These are phyloP conservation scores for Cistogaster globosa DNA, from an alignment of 2,888 invertebrate species.

Conservation along the genomic window DNA sequence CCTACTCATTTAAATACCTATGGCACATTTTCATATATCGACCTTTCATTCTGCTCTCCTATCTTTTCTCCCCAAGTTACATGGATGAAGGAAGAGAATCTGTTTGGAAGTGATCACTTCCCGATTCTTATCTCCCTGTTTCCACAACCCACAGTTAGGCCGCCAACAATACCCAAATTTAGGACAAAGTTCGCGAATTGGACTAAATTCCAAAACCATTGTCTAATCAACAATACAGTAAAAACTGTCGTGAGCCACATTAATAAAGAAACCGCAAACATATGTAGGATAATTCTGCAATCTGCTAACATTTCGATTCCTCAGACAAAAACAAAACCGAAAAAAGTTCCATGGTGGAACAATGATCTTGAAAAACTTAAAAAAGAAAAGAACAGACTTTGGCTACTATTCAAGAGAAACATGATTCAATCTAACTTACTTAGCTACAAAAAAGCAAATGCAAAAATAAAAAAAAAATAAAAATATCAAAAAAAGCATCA, in stretches of 20 bases:
- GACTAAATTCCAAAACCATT: neutral
- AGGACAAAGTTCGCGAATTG: neutral
- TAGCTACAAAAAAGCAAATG: neutral
- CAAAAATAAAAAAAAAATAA: neutral
- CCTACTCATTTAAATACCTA: slow-evolving; percentile 69
- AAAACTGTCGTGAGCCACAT: slow-evolving; percentile 19
- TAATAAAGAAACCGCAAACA: slow-evolving; percentile 22
- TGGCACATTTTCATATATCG: slow-evolving; percentile 67
- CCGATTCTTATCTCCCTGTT: slow-evolving; percentile 32
- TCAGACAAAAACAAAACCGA: slow-evolving; percentile 2
- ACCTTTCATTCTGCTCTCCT: slow-evolving; percentile 65
- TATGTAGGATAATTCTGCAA: neutral
- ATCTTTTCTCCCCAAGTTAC: neutral
- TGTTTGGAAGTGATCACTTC: slow-evolving; percentile 60
- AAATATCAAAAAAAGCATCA: neutral
- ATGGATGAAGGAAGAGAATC: slow-evolving; percentile 42
- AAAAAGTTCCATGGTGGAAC: slow-evolving; percentile 54
- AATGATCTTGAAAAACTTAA: slow-evolving; percentile 6
- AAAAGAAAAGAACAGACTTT: neutral
- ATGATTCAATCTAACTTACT: no score
- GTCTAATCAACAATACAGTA: neutral
- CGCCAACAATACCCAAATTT: neutral
- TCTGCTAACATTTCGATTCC: slow-evolving; percentile 47
- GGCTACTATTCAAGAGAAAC: slow-evolving; percentile 17
- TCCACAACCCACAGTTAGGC: neutral